Evolutionary conservation across 2,797 vertebrate species (phyloP).

Genomic region (Pseudochaenichthys georgianus): DNA sequence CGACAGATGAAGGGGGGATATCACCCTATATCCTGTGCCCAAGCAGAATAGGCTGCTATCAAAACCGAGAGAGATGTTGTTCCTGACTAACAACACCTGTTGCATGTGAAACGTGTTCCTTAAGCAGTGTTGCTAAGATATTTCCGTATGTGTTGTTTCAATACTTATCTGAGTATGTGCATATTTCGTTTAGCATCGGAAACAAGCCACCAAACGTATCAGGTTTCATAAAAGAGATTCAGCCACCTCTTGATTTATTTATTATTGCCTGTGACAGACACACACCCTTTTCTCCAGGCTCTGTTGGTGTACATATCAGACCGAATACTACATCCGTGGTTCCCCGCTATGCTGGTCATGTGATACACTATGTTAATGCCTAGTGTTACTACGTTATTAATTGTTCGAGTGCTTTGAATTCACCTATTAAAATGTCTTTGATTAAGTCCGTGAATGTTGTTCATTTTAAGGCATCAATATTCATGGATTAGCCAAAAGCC

Average conservation of each 20-base stretch:
- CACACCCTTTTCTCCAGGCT: background rate
- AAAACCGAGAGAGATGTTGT: constrained; percentile 50
- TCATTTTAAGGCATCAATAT: background rate
- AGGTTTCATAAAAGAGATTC: constrained; percentile 27
- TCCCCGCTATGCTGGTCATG: constrained; percentile 25
- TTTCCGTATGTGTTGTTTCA: constrained; percentile 47
- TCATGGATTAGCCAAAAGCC: background rate
- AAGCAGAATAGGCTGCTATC: constrained; percentile 41
- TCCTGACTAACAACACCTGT: constrained; percentile 60
- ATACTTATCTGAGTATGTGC: constrained; percentile 42
- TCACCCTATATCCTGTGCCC: constrained; percentile 46
- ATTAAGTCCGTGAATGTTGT: background rate
- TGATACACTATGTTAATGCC: background rate
- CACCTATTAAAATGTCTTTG: background rate
- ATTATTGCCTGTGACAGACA: constrained; percentile 5
- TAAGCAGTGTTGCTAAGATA: constrained; percentile 21
- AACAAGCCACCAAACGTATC: constrained; percentile 21
- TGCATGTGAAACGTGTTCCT: constrained; percentile 29
- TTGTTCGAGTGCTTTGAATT: constrained; percentile 6
- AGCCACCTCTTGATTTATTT: constrained; percentile 4
- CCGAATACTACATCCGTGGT: constrained; percentile 10
- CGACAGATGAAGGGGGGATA: constrained; percentile 38
- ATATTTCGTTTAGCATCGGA: constrained; percentile 29
- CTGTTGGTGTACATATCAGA: constrained; percentile 2
- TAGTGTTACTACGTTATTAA: background rate